Evolutionary conservation across 2,797 vertebrate genomes (phyloP), one percentile per base, ranked within the genome.

Genomic region (Anabacerthia variegaticeps): DNA sequence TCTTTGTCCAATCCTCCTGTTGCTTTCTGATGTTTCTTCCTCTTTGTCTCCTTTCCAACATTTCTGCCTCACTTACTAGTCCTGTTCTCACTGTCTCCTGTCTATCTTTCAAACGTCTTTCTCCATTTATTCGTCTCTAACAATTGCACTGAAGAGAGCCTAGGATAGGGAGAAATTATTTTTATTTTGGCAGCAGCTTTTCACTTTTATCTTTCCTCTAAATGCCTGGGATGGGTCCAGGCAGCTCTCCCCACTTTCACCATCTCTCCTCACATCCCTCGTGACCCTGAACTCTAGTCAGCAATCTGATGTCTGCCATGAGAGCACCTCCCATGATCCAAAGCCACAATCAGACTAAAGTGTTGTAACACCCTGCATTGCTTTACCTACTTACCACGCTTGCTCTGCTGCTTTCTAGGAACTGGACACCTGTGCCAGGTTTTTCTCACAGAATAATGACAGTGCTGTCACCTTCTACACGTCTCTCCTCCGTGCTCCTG

Each of bases 361-460:
- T 91, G 88, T 46, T 85, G 95, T 82, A 96, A 93, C 75, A 23
- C 68, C 0, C 0, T 26, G 43, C 2, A 1, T 61, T 89, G 20
- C 77, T 91, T 79, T 74, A 77, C 74, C 67, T 59, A n/a, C 93
- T 92, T 39, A 82, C 65, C 54, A 15, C 0, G 1, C 92, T 94
- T 80, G 95, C 89, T 94, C 75, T 81, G 85, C 93, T 0, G 26
- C 92, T 96, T 93, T 96, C 94, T 74, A 95, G 92, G 94, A 96
- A 93, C 71, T 36, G 90, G 77, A 76, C 77, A 69, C 37, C 17
- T 0, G 41, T 6, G 34, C 83, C 93, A 92, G 74, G 36, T 30
- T 88, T 94, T 94, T 84, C 92, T 86, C 80, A 66, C n/a, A 67
- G 77, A 87, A 61, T 87, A 82, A 84, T 52, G 90, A 56, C 80